Percentiles rank a stretch among this genome's conserved stretches.
These are phyloP conservation scores for Agrotis clavis DNA, from an alignment of 2,888 invertebrate species.

Conservation along the genomic window DNA sequence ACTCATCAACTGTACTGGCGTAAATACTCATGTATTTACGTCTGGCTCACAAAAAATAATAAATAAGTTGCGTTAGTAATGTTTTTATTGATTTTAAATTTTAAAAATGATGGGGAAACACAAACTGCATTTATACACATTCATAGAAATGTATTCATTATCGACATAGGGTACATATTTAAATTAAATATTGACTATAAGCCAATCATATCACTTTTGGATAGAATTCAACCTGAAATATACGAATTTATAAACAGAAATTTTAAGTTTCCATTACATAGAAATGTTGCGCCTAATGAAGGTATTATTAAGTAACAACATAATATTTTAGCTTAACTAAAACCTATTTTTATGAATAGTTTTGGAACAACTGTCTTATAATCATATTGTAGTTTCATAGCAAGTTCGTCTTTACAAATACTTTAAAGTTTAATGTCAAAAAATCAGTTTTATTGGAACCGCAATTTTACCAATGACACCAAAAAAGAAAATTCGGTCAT, in stretches of 20 bases:
- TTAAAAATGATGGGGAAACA: conserved; percentile 22
- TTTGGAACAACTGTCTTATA: conserved; percentile 66
- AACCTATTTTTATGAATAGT: conserved; percentile 59
- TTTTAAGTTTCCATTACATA: conserved; percentile 40
- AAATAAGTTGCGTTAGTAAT: conserved; percentile 11
- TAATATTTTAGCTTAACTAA: conserved; percentile 68
- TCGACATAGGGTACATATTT: conserved; percentile 81
- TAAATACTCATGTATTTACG: background rate
- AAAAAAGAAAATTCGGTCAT: conserved; percentile 27
- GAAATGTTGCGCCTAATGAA: conserved; percentile 29
- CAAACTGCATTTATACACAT: conserved; percentile 67
- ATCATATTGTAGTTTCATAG: conserved; percentile 72
- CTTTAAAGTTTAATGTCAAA: conserved; percentile 23
- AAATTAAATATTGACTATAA: conserved; percentile 65
- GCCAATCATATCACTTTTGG: conserved; percentile 69
- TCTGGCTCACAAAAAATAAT: conserved; percentile 16
- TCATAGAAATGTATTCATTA: conserved; percentile 85
- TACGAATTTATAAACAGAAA: conserved; percentile 51
- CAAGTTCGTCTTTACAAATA: conserved; percentile 58
- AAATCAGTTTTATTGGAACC: background rate
- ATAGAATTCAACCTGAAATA: conserved; percentile 49
- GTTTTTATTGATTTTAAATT: conserved; percentile 25
- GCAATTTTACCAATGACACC: conserved; percentile 29
- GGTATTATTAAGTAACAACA: conserved; percentile 61
- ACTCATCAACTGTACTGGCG: background rate